Percentiles rank a stretch among this genome's conserved stretches.
These are phyloP conservation scores for Scartelaos histophorus DNA, from an alignment of 2,113 vertebrate genomes.

Conservation along the genomic window DNA sequence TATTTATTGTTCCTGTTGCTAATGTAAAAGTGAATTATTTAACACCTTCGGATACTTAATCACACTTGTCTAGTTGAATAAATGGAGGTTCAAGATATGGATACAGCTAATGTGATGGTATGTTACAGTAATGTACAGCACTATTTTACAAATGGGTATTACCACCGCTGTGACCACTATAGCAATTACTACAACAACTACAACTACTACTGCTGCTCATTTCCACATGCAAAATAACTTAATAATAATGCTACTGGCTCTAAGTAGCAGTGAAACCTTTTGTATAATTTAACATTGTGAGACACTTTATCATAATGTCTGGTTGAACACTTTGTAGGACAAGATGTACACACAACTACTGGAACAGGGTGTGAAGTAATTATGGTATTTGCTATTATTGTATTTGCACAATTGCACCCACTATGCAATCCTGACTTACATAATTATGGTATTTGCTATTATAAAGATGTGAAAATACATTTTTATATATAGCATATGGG, in stretches of 20 bases:
- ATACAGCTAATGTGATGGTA: constrained; percentile 1
- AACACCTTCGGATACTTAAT: constrained; percentile 9
- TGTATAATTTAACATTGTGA: neutral
- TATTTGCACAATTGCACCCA: too few species aligned
- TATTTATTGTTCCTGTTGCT: constrained; percentile 19
- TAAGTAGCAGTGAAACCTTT: neutral
- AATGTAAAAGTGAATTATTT: neutral
- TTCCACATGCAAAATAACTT: neutral
- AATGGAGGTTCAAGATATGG: neutral
- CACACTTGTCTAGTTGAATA: constrained; percentile 6
- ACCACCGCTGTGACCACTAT: neutral
- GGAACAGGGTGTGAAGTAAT: neutral
- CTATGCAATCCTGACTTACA: too few species aligned
- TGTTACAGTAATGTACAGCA: neutral
- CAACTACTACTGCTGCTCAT: neutral
- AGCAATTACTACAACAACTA: neutral
- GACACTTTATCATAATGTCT: neutral
- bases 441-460: neutral
- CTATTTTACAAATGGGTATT: neutral
- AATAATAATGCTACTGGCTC: neutral
- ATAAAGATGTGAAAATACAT: neutral
- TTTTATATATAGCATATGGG: neutral
- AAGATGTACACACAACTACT: neutral
- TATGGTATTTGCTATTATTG: neutral
- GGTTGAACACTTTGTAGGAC: neutral